These are phyloP conservation scores for Okapia johnstoni DNA, from an alignment of 2,113 vertebrate genomes.

Conservation along the genomic window DNA sequence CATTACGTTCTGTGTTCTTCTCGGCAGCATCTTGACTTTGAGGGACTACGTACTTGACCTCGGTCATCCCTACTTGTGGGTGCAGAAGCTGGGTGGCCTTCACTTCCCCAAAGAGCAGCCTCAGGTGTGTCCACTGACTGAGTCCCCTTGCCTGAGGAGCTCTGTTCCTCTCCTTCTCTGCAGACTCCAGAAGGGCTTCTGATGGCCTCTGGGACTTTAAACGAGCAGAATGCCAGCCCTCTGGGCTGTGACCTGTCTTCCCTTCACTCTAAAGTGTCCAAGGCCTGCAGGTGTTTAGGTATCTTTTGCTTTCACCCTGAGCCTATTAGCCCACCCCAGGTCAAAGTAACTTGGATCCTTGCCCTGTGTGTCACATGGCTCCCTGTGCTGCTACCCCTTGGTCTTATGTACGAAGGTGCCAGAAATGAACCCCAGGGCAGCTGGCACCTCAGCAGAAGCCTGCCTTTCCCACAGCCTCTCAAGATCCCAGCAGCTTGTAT, in stretches of 20 bases:
- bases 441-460: background rate
- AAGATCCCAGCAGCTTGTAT: background rate
- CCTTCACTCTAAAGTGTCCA: background rate
- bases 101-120: slow-evolving; percentile 92
- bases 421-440: background rate
- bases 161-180: background rate
- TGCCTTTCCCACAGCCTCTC: background rate
- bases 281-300: background rate
- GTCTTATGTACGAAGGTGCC: background rate
- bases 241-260: background rate
- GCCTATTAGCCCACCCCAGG: background rate
- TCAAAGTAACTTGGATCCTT: background rate
- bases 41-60: slow-evolving; percentile 92
- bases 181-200: background rate
- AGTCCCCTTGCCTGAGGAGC: background rate
- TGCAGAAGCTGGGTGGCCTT: slow-evolving; percentile 94
- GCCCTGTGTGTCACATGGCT: background rate
- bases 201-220: background rate
- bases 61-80: slow-evolving; percentile 96
- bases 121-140: slow-evolving; percentile 79
- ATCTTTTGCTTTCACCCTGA: background rate
- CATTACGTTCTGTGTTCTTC: background rate
- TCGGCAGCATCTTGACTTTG: slow-evolving; percentile 88
- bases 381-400: background rate
- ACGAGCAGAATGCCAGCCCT: background rate